These are phyloP conservation scores for Elephantulus edwardii DNA, from an alignment of 2,113 vertebrate species.

Conservation along the genomic window DNA sequence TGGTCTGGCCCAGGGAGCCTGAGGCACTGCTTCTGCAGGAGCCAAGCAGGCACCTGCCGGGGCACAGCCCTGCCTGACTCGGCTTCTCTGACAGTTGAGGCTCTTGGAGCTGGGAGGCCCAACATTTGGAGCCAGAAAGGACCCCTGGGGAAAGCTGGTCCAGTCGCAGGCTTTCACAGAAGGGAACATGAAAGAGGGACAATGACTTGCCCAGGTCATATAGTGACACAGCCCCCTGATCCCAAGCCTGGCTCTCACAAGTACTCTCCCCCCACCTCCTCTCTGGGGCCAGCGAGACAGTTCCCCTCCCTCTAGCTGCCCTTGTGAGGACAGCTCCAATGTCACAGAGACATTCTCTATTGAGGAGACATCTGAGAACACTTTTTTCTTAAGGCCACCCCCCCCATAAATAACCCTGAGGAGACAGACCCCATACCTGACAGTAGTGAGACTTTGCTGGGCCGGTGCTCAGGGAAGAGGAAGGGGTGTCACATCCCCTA, in stretches of 20 bases:
- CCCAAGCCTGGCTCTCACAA: neutral
- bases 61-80: neutral
- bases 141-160: neutral
- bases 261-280: neutral
- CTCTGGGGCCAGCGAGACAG: neutral
- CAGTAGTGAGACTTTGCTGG: neutral
- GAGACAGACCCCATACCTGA: neutral
- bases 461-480: neutral
- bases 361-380: too few species aligned
- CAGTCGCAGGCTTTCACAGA: neutral
- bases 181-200: neutral
- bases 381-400: neutral
- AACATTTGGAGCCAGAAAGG: neutral
- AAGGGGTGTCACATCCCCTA: neutral
- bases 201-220: neutral
- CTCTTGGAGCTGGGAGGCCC: neutral
- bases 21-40: neutral
- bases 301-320: neutral
- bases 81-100: neutral
- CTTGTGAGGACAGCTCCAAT: neutral
- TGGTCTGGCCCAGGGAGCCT: conserved; percentile 34
- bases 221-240: neutral
- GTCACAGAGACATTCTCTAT: neutral
- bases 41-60: neutral
- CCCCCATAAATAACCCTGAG: neutral